Evolutionary conservation across 53 echinoderm and acorn worm genomes (phyloP).

Genomic region (Crossaster papposus): DNA sequence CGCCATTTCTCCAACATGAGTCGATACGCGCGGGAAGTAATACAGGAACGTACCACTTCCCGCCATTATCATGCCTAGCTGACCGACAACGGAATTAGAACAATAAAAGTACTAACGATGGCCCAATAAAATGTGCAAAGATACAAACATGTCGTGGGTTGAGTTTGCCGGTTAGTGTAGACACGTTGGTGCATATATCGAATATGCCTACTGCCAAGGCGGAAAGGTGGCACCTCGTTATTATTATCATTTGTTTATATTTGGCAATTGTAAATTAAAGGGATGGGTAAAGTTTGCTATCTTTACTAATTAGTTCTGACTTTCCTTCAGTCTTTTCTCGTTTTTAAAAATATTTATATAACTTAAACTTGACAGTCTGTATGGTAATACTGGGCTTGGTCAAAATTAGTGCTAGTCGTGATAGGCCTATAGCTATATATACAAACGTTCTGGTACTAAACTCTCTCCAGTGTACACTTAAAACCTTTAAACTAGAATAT

Average conservation of each 20-base stretch:
- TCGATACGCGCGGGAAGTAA: slow-evolving; percentile 43
- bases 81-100: slow-evolving; percentile 19
- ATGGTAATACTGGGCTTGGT: no score
- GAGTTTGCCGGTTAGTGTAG: neutral
- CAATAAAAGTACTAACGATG: slow-evolving; percentile 20
- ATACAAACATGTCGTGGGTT: neutral
- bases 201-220: neutral
- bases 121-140: neutral
- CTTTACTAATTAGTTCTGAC: neutral
- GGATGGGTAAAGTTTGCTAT: neutral
- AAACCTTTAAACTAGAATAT: no score
- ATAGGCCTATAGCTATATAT: no score
- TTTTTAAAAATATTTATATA: no score
- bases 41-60: slow-evolving; percentile 34
- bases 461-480: no score
- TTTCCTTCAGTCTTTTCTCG: neutral
- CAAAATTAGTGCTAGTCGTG: no score
- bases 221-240: neutral
- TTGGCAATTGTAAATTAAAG: neutral
- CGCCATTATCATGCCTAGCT: slow-evolving; percentile 40
- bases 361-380: neutral
- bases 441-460: no score
- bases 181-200: neutral
- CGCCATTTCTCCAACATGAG: slow-evolving; percentile 34
- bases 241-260: neutral